Conservation (phyloP, 1,140 invertebrate genomes). For the Anastrepha ludens region DNA sequence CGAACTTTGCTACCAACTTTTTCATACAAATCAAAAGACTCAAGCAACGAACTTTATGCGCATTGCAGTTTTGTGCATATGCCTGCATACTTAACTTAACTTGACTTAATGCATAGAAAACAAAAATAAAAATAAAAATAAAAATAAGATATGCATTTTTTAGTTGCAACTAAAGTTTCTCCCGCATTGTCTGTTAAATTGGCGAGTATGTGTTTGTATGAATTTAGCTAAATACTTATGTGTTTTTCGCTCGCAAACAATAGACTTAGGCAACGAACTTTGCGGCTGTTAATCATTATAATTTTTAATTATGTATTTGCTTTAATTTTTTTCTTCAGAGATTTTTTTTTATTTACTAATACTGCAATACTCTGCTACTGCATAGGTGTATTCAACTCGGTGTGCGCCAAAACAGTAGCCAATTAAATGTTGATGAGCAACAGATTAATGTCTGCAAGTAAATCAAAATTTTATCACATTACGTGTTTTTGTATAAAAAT, state of each 20-base stretch:
- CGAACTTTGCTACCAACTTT: neutral
- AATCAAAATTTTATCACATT: neutral
- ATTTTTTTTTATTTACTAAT: neutral
- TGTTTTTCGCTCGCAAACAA: neutral
- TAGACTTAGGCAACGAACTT: slow-evolving; percentile 20
- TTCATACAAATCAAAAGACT: slow-evolving; percentile 30
- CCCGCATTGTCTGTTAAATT: slow-evolving; percentile 17
- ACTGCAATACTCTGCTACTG: neutral
- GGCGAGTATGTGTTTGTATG: neutral
- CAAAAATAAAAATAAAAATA: neutral
- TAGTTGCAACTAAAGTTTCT: slow-evolving; percentile 7
- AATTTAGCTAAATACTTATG: neutral
- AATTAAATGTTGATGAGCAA: slow-evolving; percentile 10
- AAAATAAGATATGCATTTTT: neutral
- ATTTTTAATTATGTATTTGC: slow-evolving; percentile 6
- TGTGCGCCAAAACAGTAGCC: slow-evolving; percentile 8
- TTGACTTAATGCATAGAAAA: neutral
- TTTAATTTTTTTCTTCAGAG: slow-evolving; percentile 1
- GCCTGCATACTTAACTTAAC: too few species aligned
- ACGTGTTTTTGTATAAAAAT: neutral
- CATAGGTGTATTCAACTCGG: neutral
- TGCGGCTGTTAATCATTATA: neutral
- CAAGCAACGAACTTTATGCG: slow-evolving; percentile 24
- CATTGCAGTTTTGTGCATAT: neutral
- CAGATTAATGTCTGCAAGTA: neutral